Evolutionary conservation across 2,113 vertebrate genomes (phyloP).

Genomic region (Xerus inauris): DNA sequence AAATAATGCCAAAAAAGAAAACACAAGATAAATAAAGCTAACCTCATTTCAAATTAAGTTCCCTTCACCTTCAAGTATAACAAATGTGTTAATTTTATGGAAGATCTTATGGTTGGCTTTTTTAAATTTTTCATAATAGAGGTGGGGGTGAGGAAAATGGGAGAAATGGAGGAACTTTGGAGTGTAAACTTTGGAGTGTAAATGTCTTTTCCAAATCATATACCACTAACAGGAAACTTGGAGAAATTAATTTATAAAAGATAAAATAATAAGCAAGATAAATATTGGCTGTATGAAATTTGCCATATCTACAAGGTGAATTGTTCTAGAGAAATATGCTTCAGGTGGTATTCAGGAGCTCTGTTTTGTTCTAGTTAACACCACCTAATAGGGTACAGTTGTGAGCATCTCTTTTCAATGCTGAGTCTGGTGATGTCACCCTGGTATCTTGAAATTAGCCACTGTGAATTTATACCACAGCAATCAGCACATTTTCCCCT

Average conservation of each 20-base stretch:
- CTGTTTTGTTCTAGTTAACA: background rate
- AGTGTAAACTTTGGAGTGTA: slow-evolving; percentile 66
- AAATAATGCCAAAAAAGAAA: background rate
- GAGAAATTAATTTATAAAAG: slow-evolving; percentile 62
- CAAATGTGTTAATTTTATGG: background rate
- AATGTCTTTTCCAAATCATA: slow-evolving; percentile 71
- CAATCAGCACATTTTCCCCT: background rate
- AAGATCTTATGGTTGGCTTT: no score
- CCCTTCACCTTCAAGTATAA: background rate
- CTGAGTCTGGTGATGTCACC: background rate
- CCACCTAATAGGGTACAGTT: background rate
- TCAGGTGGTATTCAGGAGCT: background rate
- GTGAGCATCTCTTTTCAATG: background rate
- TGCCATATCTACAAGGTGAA: no score
- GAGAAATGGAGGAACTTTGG: no score
- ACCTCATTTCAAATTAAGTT: background rate
- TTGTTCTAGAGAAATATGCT: background rate
- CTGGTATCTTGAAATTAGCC: background rate
- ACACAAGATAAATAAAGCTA: background rate
- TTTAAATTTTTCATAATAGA: no score
- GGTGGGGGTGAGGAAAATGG: no score
- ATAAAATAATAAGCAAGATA: background rate
- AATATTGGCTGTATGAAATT: background rate
- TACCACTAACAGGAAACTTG: slow-evolving; percentile 63
- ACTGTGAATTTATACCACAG: background rate